phyloP scores from a whole-genome alignment of 2,888 invertebrate genomes.

The Acronicta leporina region DNA sequence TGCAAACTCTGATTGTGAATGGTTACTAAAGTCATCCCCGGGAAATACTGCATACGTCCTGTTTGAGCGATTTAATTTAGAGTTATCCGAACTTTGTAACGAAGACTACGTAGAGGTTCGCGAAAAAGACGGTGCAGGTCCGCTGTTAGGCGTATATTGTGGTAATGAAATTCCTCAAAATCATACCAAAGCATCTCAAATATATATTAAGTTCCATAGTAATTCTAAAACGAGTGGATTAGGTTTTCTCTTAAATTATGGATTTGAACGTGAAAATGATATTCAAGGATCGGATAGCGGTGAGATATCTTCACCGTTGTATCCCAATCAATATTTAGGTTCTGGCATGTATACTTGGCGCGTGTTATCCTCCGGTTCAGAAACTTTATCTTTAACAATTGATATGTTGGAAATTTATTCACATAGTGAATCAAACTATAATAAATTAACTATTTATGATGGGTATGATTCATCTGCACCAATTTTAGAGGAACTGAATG shows the following conservation, averaged over 20 bases:
- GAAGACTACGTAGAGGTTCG: constrained; percentile 96
- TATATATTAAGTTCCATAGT: constrained; percentile 95
- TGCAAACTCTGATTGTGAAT: constrained; percentile 92
- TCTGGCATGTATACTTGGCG: constrained; percentile 91
- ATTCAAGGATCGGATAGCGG: constrained; percentile 90
- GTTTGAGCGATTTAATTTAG: constrained; percentile 92
- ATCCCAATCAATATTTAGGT: constrained; percentile 88
- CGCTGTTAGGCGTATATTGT: constrained; percentile 92
- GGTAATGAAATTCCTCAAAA: constrained; percentile 90
- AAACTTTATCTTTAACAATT: constrained; percentile 66
- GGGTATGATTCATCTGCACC: constrained; percentile 92
- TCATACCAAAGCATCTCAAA: constrained; percentile 86
- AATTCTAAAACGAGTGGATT: constrained; percentile 87
- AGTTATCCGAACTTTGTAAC: constrained; percentile 93
- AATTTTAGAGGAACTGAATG: constrained; percentile 88
- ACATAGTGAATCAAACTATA: constrained; percentile 67
- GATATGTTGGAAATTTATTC: constrained; percentile 73
- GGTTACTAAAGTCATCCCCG: constrained; percentile 86
- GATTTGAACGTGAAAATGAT: constrained; percentile 91
- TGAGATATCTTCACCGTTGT: constrained; percentile 93
- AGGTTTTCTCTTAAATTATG: constrained; percentile 94
- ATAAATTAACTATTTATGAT: constrained; percentile 90
- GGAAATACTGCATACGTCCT: constrained; percentile 92
- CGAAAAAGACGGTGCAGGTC: constrained; percentile 90
- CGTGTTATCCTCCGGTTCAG: constrained; percentile 86